Evolutionary conservation across 2,888 invertebrate species (phyloP).

Genomic region (Lysandra coridon): DNA sequence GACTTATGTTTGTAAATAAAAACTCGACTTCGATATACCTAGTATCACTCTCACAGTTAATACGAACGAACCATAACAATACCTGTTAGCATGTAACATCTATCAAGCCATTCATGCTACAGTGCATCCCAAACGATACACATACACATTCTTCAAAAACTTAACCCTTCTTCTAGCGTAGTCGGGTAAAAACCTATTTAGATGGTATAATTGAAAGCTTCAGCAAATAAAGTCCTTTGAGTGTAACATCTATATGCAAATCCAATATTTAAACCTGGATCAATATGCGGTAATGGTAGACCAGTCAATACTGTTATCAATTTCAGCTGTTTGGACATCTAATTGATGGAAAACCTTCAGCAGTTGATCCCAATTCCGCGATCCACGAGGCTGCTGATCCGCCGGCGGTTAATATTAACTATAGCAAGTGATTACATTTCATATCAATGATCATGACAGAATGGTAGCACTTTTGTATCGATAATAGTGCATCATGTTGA

Average conservation of each 20-base stretch:
- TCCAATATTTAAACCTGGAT: not conserved
- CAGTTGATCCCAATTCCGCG: slow-evolving; percentile 15
- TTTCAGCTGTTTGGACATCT: not conserved
- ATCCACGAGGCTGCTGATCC: slow-evolving; percentile 20
- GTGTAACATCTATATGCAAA: not conserved
- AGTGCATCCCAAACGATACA: not conserved
- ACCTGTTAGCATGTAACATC: too few species aligned
- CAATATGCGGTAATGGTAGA: not conserved
- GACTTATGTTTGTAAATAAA: too few species aligned
- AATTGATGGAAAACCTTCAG: slow-evolving; percentile 43
- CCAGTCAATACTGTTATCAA: not conserved
- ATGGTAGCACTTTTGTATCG: too few species aligned
- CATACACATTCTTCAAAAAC: too few species aligned
- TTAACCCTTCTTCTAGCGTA: too few species aligned
- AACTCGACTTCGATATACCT: too few species aligned
- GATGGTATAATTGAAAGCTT: not conserved
- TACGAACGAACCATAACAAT: too few species aligned
- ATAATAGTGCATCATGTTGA: too few species aligned
- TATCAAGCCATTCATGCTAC: too few species aligned
- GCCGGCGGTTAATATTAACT: slow-evolving; percentile 9
- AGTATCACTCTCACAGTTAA: too few species aligned
- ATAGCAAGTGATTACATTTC: slow-evolving; percentile 6
- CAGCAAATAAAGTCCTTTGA: not conserved
- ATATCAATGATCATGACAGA: not conserved
- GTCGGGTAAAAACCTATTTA: not conserved